Percentiles rank a stretch among this genome's conserved stretches.
phyloP scores from a whole-genome alignment of 1,140 invertebrate species.

The Neodiprion lecontei region DNA sequence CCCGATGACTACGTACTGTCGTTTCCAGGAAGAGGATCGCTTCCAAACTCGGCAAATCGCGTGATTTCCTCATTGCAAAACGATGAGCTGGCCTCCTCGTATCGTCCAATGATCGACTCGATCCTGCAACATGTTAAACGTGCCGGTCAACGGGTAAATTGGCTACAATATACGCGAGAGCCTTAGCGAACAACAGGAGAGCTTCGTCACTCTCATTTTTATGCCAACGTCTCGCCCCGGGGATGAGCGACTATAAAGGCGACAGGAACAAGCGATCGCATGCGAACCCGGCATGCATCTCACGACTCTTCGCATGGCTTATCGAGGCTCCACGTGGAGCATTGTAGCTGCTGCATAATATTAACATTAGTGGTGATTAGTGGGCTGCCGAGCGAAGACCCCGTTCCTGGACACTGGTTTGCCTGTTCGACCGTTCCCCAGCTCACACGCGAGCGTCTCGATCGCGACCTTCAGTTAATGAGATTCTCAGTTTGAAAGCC shows the following conservation, averaged over 20 bases:
- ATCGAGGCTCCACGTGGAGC: slow-evolving; percentile 49
- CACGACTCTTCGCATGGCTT: slow-evolving; percentile 40
- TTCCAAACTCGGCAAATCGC: too few relatives aligned
- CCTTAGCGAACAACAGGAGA: too few relatives aligned
- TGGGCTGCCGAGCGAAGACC: slow-evolving; percentile 40
- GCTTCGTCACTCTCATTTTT: not conserved
- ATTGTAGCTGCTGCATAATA: slow-evolving; percentile 58
- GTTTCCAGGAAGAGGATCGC: too few relatives aligned
- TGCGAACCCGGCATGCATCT: slow-evolving; percentile 51
- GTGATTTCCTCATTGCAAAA: too few relatives aligned
- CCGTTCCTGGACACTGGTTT: slow-evolving; percentile 36
- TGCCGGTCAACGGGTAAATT: too few relatives aligned
- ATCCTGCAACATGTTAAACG: too few relatives aligned
- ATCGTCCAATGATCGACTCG: too few relatives aligned
- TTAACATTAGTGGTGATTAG: slow-evolving; percentile 60
- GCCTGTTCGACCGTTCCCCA: slow-evolving; percentile 35
- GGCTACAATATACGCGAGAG: too few relatives aligned
- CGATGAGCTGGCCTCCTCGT: too few relatives aligned
- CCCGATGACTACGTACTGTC: too few relatives aligned
- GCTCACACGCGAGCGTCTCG: slow-evolving; percentile 38
- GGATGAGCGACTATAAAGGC: slow-evolving; percentile 5
- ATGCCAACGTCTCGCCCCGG: not conserved
- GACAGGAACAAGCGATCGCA: slow-evolving; percentile 43
- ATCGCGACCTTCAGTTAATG: slow-evolving; percentile 48
- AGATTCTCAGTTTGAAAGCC: slow-evolving; percentile 24